These are phyloP conservation scores for Pseudolycoriella hygida DNA, from an alignment of 2,888 invertebrate genomes.

Conservation along the genomic window DNA sequence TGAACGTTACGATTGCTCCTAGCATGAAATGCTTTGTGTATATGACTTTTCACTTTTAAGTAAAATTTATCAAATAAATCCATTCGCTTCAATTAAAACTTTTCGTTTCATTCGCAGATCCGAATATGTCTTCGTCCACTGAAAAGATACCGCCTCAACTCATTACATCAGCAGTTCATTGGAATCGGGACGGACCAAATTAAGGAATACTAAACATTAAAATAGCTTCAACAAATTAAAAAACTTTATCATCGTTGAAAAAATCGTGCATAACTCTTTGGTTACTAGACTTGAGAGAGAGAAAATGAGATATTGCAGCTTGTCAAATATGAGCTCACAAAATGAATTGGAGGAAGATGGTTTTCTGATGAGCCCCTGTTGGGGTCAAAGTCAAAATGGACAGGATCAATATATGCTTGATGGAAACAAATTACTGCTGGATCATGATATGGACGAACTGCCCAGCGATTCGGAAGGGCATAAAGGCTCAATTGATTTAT, in stretches of 20 bases:
- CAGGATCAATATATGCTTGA: slow-evolving; percentile 35
- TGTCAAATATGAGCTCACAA: slow-evolving; percentile 27
- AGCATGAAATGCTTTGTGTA: no score
- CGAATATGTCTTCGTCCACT: background rate
- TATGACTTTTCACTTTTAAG: no score
- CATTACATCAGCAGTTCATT: background rate
- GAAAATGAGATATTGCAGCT: background rate
- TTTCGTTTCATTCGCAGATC: background rate
- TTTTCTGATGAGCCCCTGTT: slow-evolving; percentile 52
- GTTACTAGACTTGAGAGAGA: no score
- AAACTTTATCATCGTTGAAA: background rate
- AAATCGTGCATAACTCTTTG: background rate
- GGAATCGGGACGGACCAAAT: background rate
- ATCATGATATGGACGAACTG: slow-evolving; percentile 35
- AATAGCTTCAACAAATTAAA: no score
- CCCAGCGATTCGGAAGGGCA: slow-evolving; percentile 29
- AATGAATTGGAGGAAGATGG: slow-evolving; percentile 45
- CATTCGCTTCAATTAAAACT: no score
- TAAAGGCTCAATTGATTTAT: slow-evolving; percentile 40
- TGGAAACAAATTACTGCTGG: slow-evolving; percentile 35
- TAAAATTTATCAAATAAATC: no score
- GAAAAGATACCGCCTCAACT: background rate
- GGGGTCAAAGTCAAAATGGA: slow-evolving; percentile 37
- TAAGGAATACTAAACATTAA: background rate
- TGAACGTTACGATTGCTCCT: no score